Evolutionary conservation across 1,140 invertebrate species (phyloP).

Genomic region (Drosophila virilis): DNA sequence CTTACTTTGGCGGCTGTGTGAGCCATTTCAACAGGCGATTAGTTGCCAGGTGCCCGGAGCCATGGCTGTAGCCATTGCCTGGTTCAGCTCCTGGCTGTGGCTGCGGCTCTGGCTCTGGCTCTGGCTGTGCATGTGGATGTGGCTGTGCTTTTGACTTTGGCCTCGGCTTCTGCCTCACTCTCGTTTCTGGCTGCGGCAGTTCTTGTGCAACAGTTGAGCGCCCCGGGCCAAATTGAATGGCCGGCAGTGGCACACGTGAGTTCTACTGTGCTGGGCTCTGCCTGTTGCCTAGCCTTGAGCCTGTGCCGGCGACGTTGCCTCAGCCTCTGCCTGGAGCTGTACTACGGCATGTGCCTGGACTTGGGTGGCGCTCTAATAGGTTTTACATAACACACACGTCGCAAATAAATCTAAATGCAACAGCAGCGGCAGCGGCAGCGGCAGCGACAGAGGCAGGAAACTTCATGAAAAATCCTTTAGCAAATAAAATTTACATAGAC

Average conservation of each 20-base stretch:
- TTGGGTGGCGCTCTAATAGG: constrained; percentile 59
- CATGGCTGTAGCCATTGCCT: neutral
- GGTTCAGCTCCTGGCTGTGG: neutral
- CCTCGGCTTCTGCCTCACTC: neutral
- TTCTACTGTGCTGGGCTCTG: constrained; percentile 9
- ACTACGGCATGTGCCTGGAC: neutral
- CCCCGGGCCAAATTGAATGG: constrained; percentile 43
- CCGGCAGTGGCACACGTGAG: constrained; percentile 33
- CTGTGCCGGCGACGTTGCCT: neutral
- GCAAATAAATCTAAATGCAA: constrained; percentile 72
- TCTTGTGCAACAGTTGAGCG: constrained; percentile 69
- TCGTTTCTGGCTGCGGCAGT: neutral
- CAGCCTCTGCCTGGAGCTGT: constrained; percentile 21
- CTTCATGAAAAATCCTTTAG: constrained; percentile 80
- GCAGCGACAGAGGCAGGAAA: constrained; percentile 46
- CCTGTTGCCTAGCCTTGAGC: constrained; percentile 3
- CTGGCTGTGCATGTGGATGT: neutral
- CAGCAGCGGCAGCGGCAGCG: constrained; percentile 20
- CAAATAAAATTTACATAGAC: constrained; percentile 79
- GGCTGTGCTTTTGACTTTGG: constrained; percentile 12
- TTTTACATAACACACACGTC: constrained; percentile 71
- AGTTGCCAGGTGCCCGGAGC: constrained; percentile 63
- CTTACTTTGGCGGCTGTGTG: constrained; percentile 55
- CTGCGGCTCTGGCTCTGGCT: too few species aligned
- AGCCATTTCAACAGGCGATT: constrained; percentile 78